Evolutionary conservation across 2,113 vertebrate species (phyloP), one percentile per base, ranked within the genome.

Genomic region (Peromyscus maniculatus): DNA sequence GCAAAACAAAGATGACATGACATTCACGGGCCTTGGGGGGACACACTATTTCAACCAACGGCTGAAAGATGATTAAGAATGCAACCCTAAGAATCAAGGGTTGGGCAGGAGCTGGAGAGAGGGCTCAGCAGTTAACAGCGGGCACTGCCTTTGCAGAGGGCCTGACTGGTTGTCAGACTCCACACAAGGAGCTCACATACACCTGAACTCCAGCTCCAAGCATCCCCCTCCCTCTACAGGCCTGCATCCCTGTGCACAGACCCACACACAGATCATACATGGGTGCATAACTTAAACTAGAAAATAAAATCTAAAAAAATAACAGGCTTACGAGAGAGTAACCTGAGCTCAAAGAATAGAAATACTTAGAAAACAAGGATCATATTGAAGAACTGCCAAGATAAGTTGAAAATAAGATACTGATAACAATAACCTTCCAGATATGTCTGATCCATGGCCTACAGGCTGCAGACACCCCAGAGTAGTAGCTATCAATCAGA

Each of bases 31-130:
- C n/a, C 39, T n/a, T 55, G 22, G 59, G 86, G 86, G 31, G 33
- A 92, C 77, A 69, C 43, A 62, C 33, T 57, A 89, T 19, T 36
- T 46, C 89, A 57, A 33, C 7, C 43, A 87, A 66, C 0, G 64
- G 19, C 11, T 89, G 39, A 95, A 59, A n/a, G n/a, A 62, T 67
- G 88, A 93, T 62, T 78, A 93, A 89, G 39, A 74, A 11, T 43
- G 89, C 10, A 64, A 64, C 46, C 78, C 43, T 83, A 77, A 89
- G 75, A 86, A 7, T 52, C 8, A 52, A 52, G 17, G 26, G n/a
- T 22, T n/a, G 55, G 28, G 31, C 36, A 31, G 72, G 22, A 21
- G 71, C 19, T 74, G 71, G n/a, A 9, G 1, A 22, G 71, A 39
- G 4, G n/a, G 71, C 71, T 74, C 71, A 74, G 71, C 36, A 21